phyloP scores from a whole-genome alignment of 1,140 invertebrate genomes.

The Bombus waltoni region DNA sequence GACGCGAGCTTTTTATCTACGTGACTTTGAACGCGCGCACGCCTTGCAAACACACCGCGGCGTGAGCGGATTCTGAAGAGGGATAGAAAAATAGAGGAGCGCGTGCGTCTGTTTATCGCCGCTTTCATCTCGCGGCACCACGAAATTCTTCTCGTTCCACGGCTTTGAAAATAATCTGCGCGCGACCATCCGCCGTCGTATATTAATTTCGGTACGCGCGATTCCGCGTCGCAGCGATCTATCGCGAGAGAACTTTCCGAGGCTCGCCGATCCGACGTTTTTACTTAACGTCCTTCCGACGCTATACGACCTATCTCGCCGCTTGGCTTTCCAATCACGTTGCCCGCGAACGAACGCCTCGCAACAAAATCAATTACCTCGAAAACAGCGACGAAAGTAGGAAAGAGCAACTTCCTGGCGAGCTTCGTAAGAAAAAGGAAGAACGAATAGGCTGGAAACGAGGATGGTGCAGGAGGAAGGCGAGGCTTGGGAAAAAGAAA shows the following conservation, averaged over 20 bases:
- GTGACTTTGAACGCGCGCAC: constrained; percentile 24
- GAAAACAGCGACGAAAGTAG: background rate
- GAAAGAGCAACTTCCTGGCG: no score
- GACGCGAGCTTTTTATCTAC: constrained; percentile 29
- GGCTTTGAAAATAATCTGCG: no score
- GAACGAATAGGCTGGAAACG: background rate
- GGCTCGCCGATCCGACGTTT: background rate
- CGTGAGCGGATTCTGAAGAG: constrained; percentile 1
- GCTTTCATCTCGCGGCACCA: constrained; percentile 24
- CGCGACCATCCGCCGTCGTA: no score
- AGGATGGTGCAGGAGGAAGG: no score
- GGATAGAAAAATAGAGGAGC: background rate
- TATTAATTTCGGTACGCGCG: no score
- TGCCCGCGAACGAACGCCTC: background rate
- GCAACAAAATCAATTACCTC: constrained; percentile 31
- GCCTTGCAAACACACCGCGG: background rate
- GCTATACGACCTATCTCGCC: background rate
- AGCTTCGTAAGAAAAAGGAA: no score
- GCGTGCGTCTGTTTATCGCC: constrained; percentile 30
- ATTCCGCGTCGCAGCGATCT: no score
- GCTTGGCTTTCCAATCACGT: constrained; percentile 19
- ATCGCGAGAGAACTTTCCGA: background rate
- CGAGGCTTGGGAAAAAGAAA: background rate
- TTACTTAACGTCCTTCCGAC: background rate
- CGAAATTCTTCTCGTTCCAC: background rate